Percentiles rank a stretch among this genome's conserved stretches.
phyloP scores from a whole-genome alignment of 2,888 invertebrate genomes.

The Himalopsyche tibetana region DNA sequence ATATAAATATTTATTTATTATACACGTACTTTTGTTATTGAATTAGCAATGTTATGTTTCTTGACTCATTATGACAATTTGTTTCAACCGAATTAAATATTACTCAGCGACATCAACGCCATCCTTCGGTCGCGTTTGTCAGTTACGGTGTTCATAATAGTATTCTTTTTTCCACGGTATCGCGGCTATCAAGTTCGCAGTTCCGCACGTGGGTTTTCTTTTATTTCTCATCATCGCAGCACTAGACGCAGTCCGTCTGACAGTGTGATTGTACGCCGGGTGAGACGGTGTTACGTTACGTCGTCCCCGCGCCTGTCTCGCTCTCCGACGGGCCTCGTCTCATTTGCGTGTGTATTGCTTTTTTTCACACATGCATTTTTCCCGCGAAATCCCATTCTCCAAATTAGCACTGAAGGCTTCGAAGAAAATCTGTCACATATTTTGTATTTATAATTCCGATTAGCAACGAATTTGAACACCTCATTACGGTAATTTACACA shows the following conservation, averaged over 20 bases:
- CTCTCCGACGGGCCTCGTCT: background rate
- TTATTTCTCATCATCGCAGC: conserved; percentile 28
- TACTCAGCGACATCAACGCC: background rate
- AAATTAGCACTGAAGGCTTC: background rate
- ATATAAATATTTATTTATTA: too few species aligned
- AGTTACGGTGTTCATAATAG: conserved; percentile 29
- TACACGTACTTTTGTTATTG: too few species aligned
- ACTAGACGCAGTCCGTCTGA: background rate
- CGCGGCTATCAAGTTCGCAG: conserved; percentile 36
- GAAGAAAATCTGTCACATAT: background rate
- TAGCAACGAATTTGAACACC: too few species aligned
- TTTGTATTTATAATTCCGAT: background rate
- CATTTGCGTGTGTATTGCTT: conserved; percentile 38
- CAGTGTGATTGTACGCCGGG: conserved; percentile 23
- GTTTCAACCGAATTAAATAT: too few species aligned
- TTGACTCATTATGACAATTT: too few species aligned
- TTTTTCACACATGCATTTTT: conserved; percentile 27
- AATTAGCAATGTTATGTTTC: too few species aligned
- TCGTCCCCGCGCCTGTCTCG: conserved; percentile 5
- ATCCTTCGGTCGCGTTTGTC: background rate
- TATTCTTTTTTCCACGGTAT: background rate
- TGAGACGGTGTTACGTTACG: conserved; percentile 13
- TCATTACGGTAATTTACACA: too few species aligned
- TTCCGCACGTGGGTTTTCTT: conserved; percentile 40
- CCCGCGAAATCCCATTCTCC: background rate